A percentile compares a stretch with the other conserved stretches of the same genome.
Conservation (phyloP, 2,888 invertebrate genomes). For the Drosophila limbata region DNA sequence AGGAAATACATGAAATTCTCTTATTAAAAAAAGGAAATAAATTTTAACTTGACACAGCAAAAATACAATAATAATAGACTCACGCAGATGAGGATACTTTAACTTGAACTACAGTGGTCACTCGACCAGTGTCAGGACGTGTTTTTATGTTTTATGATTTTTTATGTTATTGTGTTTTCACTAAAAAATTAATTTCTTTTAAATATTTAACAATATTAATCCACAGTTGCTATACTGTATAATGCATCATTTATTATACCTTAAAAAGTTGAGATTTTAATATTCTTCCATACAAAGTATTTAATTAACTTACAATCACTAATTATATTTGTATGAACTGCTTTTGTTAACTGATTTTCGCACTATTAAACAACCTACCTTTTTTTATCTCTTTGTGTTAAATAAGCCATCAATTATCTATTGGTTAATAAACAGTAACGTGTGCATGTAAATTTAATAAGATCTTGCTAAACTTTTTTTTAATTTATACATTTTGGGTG, state of each 20-base stretch:
- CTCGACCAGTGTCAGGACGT: background rate
- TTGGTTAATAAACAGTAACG: conserved; percentile 7
- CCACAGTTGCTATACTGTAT: background rate
- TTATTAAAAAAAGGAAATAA: conserved; percentile 25
- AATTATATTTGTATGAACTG: conserved; percentile 19
- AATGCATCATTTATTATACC: background rate
- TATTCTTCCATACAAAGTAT: background rate
- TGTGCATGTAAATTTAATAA: conserved; percentile 24
- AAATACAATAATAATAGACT: conserved; percentile 12
- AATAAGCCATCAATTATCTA: conserved; percentile 26
- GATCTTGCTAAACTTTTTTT: conserved; percentile 12
- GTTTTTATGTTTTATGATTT: background rate
- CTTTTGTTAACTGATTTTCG: conserved; percentile 21
- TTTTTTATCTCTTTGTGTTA: conserved; percentile 6
- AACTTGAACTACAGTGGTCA: background rate
- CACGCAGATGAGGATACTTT: background rate
- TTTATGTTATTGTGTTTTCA: background rate
- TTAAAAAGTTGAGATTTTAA: background rate
- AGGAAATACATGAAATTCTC: conserved; percentile 24
- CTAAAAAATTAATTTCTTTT: background rate
- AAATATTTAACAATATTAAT: background rate
- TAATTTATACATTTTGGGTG: conserved; percentile 30
- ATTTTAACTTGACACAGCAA: conserved; percentile 22
- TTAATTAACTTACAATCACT: conserved; percentile 21
- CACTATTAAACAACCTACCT: conserved; percentile 17